phyloP scores from a whole-genome alignment of 2,113 vertebrate species.

The Aptenodytes patagonicus region DNA sequence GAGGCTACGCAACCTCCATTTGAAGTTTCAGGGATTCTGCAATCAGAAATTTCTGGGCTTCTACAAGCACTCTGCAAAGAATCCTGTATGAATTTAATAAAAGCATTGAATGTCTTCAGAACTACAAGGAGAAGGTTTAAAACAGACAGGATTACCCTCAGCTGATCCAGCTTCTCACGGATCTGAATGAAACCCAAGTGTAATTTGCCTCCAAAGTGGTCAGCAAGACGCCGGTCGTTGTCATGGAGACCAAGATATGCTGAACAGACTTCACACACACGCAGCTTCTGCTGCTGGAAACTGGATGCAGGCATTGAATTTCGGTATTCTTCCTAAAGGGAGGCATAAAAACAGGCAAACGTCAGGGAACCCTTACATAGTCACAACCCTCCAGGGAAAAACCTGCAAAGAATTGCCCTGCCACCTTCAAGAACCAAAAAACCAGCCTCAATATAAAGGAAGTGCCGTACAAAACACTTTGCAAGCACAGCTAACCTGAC shows the following conservation, averaged over 20 bases:
- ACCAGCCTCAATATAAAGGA: not conserved
- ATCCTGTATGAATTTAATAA: not conserved
- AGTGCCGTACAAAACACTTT: not conserved
- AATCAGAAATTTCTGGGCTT: not conserved
- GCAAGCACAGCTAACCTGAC: not conserved
- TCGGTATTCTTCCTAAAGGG: slow-evolving; percentile 90
- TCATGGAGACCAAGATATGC: slow-evolving; percentile 98
- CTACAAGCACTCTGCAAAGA: not conserved
- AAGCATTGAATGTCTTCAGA: not conserved
- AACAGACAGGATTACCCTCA: slow-evolving; percentile 80
- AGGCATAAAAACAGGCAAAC: not conserved
- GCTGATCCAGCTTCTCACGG: slow-evolving; percentile 92
- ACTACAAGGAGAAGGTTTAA: not conserved
- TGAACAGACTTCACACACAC: slow-evolving; percentile 97
- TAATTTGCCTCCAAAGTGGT: slow-evolving; percentile 97
- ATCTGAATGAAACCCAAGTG: slow-evolving; percentile 99
- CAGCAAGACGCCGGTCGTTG: slow-evolving; percentile 96
- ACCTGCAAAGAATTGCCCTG: not conserved
- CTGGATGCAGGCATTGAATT: slow-evolving; percentile 99
- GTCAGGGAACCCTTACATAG: not conserved
- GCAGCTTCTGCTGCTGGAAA: slow-evolving; percentile 97
- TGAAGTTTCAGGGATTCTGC: not conserved
- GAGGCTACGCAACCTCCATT: not conserved
- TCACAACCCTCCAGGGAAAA: not conserved
- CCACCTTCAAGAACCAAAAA: not conserved